Conservation (phyloP, 2,888 invertebrate species). For the Yponomeuta plumbellus region DNA sequence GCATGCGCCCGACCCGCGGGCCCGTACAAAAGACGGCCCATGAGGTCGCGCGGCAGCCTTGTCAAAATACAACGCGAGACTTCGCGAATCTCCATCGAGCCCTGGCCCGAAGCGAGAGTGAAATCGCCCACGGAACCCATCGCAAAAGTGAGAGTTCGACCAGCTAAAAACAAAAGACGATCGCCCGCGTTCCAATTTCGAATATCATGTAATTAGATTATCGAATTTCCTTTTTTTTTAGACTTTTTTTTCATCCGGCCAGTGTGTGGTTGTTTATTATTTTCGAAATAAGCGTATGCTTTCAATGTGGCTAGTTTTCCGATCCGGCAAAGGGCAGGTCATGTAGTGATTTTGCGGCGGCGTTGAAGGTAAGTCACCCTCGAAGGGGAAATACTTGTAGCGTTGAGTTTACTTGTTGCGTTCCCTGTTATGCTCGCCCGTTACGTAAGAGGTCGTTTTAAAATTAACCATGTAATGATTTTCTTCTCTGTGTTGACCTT, state of each 20-base stretch:
- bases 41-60: slow-evolving; percentile 48
- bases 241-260: background rate
- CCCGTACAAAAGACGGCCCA: slow-evolving; percentile 62
- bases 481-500: background rate
- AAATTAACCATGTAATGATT: slow-evolving; percentile 24
- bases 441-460: slow-evolving; percentile 59
- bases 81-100: slow-evolving; percentile 35
- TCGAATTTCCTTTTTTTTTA: background rate
- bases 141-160: background rate
- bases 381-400: slow-evolving; percentile 40
- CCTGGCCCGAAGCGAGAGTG: background rate
- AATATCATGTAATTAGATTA: background rate
- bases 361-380: slow-evolving; percentile 35
- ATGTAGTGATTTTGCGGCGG: slow-evolving; percentile 1
- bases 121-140: slow-evolving; percentile 30
- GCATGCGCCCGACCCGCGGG: slow-evolving; percentile 47
- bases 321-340: background rate
- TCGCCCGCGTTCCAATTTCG: background rate
- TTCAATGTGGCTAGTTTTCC: background rate
- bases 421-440: slow-evolving; percentile 36
- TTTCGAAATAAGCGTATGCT: background rate
- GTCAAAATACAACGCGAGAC: slow-evolving; percentile 61
- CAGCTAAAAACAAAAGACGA: slow-evolving; percentile 18
- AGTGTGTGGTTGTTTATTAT: background rate
- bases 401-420: slow-evolving; percentile 62